Evolutionary conservation across 1,140 invertebrate species (phyloP), one percentile per base, ranked within the genome.

Genomic region (Ylistrum balloti): DNA sequence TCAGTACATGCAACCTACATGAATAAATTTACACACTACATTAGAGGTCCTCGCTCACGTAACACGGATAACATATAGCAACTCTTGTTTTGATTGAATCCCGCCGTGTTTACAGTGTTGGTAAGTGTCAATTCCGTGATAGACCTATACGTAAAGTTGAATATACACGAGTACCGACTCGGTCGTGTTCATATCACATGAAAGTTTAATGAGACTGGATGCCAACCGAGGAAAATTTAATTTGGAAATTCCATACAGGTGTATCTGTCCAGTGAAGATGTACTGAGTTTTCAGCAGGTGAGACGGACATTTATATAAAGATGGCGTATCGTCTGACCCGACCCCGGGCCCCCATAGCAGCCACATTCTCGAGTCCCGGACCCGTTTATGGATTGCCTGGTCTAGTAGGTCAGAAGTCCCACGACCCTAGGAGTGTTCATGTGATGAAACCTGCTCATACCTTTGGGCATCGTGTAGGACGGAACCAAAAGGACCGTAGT

Each of bases 401-500:
- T 9, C 56, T 74, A 9, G 56, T 74, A n/a, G 56, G 56, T 0
- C 56, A 74, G 56, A 74, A 74, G 28, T 74, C 56, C 17, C 56
- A 74, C n/a, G 56, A 74, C 56, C 56, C 56, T 2, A 22, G 56
- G 56, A 74, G 56, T 28, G 56, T 74, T 74, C 56, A 74, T 74
- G 56, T 74, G 56, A 74, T 74, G 56, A 74, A 74, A n/a, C 56
- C 56, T 11, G 56, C 56, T n/a, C 56, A 74, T 28, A 74, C 56
- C 5, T 74, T 74, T 74, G 56, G 56, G 3, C 56, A 74, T 74
- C 56, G 56, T n/a, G 56, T 74, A 1, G 56, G 56, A 28, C 56
- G 56, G 56, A 74, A 74, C n/a, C 56, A 74, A 28, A 74, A 74
- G 56, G 56, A 74, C 56, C 56, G 56, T 28, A 74, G 56, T 74